These are phyloP conservation scores for Allolobophora icterica DNA, from an alignment of 2,888 invertebrate genomes.

Conservation along the genomic window DNA sequence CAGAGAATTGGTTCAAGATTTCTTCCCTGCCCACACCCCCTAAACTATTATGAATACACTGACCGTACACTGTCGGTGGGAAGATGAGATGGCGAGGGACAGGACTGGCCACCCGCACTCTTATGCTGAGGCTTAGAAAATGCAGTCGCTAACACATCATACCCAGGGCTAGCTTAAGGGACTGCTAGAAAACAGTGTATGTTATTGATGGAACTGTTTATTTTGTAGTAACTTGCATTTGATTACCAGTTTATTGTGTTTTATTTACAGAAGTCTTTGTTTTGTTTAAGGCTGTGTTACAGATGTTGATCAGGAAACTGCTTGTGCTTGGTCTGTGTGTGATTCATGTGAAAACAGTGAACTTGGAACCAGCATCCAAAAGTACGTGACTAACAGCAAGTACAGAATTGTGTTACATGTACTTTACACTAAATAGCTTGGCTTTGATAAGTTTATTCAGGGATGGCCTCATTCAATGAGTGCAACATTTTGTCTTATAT, in stretches of 20 bases:
- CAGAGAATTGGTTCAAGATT: too few relatives aligned
- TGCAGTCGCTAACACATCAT: too few relatives aligned
- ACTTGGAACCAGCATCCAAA: neutral
- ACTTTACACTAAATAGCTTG: neutral
- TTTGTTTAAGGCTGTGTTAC: slow-evolving; percentile 14
- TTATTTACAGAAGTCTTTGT: neutral
- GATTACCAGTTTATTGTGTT: neutral
- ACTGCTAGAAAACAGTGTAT: too few relatives aligned
- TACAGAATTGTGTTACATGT: neutral
- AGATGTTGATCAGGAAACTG: slow-evolving; percentile 20
- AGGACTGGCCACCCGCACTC: too few relatives aligned
- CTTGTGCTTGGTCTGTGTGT: slow-evolving; percentile 23
- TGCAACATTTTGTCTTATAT: neutral
- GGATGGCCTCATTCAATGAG: neutral
- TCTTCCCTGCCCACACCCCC: too few relatives aligned
- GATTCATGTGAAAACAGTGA: slow-evolving; percentile 15
- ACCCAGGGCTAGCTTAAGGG: too few relatives aligned
- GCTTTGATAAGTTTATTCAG: too few relatives aligned
- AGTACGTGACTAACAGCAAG: neutral
- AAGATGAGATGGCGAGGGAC: too few relatives aligned
- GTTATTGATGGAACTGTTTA: neutral
- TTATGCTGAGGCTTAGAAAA: too few relatives aligned
- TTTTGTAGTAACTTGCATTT: neutral
- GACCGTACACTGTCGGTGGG: too few relatives aligned
- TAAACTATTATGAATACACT: too few relatives aligned